Percentiles rank a stretch among this genome's conserved stretches.
Conservation (phyloP, 2,797 vertebrate species). For the Paguma larvata region DNA sequence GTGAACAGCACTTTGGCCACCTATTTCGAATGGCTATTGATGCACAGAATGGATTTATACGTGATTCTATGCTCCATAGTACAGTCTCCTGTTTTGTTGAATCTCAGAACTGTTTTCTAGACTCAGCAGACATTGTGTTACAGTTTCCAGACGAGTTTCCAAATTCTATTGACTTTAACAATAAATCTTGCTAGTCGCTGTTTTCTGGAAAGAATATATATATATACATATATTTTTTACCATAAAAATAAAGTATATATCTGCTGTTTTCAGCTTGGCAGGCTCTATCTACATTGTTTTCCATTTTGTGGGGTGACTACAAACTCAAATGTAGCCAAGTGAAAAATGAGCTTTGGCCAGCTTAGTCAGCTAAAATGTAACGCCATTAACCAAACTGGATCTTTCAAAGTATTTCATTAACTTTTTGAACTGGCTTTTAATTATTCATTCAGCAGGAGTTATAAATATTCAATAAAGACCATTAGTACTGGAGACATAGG, state of each 20-base stretch:
- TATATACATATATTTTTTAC: neutral
- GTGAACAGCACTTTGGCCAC: neutral
- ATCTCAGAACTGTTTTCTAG: conserved; percentile 32
- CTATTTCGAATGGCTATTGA: neutral
- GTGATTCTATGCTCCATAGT: neutral
- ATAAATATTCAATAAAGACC: neutral
- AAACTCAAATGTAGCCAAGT: conserved; percentile 4
- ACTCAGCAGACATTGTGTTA: conserved; percentile 46
- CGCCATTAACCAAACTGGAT: neutral
- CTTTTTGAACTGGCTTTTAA: neutral
- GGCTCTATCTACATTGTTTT: neutral
- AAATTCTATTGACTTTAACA: conserved; percentile 62
- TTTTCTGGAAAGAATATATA: conserved; percentile 53
- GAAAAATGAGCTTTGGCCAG: neutral
- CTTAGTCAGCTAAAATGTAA: conserved; percentile 28
- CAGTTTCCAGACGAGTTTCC: conserved; percentile 68
- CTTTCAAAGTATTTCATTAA: neutral
- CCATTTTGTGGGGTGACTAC: neutral
- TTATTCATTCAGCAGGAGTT: neutral
- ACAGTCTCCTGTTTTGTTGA: neutral
- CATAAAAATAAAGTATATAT: conserved; percentile 35
- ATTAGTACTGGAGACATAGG: neutral
- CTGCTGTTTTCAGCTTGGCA: conserved; percentile 59
- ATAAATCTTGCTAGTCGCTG: conserved; percentile 64
- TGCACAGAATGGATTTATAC: neutral